Conservation (phyloP, 2,888 invertebrate genomes). For the Enchytraeus crypticus region DNA sequence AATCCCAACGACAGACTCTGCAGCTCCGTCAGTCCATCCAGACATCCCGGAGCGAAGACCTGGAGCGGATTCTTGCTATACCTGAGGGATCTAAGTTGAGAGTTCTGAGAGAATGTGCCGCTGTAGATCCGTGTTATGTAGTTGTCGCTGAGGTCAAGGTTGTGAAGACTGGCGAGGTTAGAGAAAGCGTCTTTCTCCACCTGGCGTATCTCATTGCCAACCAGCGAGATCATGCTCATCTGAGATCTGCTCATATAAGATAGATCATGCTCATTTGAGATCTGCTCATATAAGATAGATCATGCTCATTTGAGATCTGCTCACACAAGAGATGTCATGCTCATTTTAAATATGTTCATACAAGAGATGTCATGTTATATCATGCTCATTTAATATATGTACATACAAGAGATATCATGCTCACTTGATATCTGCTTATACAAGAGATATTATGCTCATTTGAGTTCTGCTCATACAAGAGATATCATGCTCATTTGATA, state of each 20-base stretch:
- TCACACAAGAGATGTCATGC: no score
- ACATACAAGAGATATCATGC: no score
- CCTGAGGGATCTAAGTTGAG: slow-evolving; percentile 7
- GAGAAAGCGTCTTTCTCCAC: slow-evolving; percentile 14
- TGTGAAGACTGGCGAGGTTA: slow-evolving; percentile 10
- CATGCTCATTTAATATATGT: no score
- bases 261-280: slow-evolving; percentile 13
- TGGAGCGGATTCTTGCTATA: slow-evolving; percentile 16
- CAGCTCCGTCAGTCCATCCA: slow-evolving; percentile 6
- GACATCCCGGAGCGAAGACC: slow-evolving; percentile 2
- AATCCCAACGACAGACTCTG: slow-evolving; percentile 13
- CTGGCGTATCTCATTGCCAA: slow-evolving; percentile 21
- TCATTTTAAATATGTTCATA: no score
- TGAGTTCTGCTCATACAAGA: no score
- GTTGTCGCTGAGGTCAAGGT: slow-evolving; percentile 25
- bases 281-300: slow-evolving; percentile 8
- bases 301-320: no score
- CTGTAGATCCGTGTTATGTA: slow-evolving; percentile 2
- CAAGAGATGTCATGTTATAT: no score
- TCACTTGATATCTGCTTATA: no score
- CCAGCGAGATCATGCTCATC: slow-evolving; percentile 20
- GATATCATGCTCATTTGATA: no score
- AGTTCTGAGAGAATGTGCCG: slow-evolving; percentile 8
- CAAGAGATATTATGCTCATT: no score
- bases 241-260: slow-evolving; percentile 9